phyloP scores from a whole-genome alignment of 2,888 invertebrate genomes.

The Erebia epiphron region DNA sequence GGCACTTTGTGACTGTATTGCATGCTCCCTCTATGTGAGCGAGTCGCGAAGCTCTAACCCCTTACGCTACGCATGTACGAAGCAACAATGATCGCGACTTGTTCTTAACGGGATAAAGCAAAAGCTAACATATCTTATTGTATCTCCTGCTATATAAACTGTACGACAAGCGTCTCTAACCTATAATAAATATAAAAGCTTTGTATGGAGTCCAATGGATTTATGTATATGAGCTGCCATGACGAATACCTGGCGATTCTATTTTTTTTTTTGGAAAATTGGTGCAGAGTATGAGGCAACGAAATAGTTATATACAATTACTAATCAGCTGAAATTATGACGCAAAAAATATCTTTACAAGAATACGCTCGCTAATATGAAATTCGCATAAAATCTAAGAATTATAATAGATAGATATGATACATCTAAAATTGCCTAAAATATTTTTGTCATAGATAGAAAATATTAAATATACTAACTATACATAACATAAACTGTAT shows the following conservation, averaged over 20 bases:
- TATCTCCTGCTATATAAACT: conserved; percentile 23
- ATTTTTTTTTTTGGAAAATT: conserved; percentile 35
- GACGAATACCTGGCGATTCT: conserved; percentile 56
- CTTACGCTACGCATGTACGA: conserved; percentile 61
- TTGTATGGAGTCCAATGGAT: conserved; percentile 44
- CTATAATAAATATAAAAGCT: conserved; percentile 57
- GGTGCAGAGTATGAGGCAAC: conserved; percentile 71
- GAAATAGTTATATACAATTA: conserved; percentile 49
- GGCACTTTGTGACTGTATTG: conserved; percentile 71
- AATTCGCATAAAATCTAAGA: neutral
- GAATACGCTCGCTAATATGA: neutral
- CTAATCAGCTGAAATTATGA: conserved; percentile 45
- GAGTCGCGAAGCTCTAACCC: conserved; percentile 67
- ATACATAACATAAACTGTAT: too few relatives aligned
- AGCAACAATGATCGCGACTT: conserved; percentile 62
- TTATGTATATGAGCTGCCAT: conserved; percentile 45
- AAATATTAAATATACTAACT: neutral
- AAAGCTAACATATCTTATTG: conserved; percentile 32
- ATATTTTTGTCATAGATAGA: neutral
- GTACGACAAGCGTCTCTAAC: conserved; percentile 32
- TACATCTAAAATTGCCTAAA: conserved; percentile 4
- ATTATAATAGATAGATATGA: neutral
- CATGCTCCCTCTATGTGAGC: conserved; percentile 57
- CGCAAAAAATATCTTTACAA: conserved; percentile 37
- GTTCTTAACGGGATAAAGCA: conserved; percentile 38